Percentiles rank a stretch among this genome's conserved stretches.
Evolutionary conservation across 2,113 vertebrate genomes (phyloP).

Genomic region (Labeo catla): DNA sequence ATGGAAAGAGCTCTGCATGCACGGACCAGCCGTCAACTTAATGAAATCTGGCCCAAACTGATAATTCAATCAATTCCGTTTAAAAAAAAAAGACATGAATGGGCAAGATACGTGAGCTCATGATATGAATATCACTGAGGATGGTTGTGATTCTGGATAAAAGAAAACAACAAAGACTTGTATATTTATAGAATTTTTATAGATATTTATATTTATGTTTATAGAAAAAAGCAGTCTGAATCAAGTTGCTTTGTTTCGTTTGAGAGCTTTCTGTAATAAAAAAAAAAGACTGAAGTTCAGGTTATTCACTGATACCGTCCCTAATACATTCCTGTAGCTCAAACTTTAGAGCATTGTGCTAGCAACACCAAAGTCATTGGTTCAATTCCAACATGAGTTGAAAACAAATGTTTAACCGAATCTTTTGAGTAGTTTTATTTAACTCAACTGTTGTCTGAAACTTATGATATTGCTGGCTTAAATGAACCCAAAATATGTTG

Average conservation of each 20-base stretch:
- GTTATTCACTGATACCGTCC: neutral
- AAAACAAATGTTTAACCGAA: too few relatives aligned
- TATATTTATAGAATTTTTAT: too few relatives aligned
- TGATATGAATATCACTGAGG: neutral
- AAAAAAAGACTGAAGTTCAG: neutral
- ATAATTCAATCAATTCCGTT: conserved; percentile 14
- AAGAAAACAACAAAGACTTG: neutral
- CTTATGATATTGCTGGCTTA: too few relatives aligned
- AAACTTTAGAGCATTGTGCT: too few relatives aligned
- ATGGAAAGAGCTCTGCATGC: conserved; percentile 5
- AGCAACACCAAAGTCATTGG: too few relatives aligned
- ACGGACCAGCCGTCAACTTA: neutral
- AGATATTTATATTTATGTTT: too few relatives aligned
- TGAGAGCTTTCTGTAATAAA: neutral
- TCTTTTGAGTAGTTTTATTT: too few relatives aligned
- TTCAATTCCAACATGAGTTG: too few relatives aligned
- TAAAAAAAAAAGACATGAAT: neutral
- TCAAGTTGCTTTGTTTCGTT: neutral
- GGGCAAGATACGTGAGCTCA: neutral
- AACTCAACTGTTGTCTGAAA: too few relatives aligned
- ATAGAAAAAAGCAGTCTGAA: neutral
- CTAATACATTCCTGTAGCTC: too few relatives aligned
- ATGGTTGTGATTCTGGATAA: neutral
- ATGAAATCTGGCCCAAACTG: neutral
- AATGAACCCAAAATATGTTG: too few relatives aligned